Percentiles rank a stretch among this genome's conserved stretches.
Evolutionary conservation across 2,113 vertebrate species (phyloP).

Genomic region (Synodontis membranacea): DNA sequence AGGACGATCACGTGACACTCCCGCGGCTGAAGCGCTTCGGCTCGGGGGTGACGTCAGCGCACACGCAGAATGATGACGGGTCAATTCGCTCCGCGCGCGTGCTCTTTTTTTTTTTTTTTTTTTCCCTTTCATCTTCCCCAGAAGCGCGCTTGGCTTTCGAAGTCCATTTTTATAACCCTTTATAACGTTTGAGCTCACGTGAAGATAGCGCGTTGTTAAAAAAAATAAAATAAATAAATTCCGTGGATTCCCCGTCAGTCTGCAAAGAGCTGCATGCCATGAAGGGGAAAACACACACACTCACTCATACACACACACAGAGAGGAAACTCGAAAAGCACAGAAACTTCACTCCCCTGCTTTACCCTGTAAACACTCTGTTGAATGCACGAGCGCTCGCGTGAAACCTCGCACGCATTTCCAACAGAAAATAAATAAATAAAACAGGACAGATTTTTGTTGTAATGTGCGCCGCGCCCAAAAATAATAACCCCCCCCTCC

Average conservation of each 20-base stretch:
- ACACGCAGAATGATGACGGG: slow-evolving; percentile 46
- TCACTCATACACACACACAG: no score
- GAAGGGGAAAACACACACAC: not conserved
- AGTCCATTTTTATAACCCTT: not conserved
- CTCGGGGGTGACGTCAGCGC: not conserved
- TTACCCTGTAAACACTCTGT: no score
- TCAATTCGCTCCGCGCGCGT: slow-evolving; percentile 16
- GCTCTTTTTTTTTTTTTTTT: no score
- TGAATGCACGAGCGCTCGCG: not conserved
- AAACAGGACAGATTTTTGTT: not conserved
- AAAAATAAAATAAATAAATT: no score
- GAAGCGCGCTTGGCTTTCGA: not conserved
- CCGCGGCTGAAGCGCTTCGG: not conserved
- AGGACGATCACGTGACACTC: not conserved
- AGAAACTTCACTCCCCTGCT: no score
- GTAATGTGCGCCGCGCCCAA: slow-evolving; percentile 43
- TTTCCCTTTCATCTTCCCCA: no score
- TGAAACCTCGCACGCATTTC: not conserved
- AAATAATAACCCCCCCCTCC: not conserved
- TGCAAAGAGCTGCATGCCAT: not conserved
- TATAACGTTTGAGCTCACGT: not conserved
- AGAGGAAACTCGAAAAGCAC: no score
- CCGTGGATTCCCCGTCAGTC: not conserved
- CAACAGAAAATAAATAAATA: no score
- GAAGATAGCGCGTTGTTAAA: not conserved